Evolutionary conservation across 2,888 invertebrate species (phyloP).

Genomic region (Tinea trinotella): DNA sequence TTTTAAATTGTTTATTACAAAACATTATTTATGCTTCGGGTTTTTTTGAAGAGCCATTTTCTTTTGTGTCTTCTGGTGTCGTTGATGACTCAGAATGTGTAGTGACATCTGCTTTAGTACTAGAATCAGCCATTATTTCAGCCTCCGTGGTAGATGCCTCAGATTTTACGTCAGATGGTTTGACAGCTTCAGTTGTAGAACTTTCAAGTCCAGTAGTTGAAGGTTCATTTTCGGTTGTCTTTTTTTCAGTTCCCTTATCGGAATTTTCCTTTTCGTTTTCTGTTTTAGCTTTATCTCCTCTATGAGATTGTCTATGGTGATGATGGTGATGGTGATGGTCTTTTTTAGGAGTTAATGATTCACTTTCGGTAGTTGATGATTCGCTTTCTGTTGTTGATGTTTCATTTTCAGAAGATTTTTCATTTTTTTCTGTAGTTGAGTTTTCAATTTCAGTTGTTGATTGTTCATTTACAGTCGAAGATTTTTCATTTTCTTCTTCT

Average conservation of each 20-base stretch:
- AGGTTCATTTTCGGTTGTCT: slow-evolving; percentile 20
- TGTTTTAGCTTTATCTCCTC: neutral
- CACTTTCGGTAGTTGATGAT: neutral
- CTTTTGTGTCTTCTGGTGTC: neutral
- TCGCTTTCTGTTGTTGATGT: neutral
- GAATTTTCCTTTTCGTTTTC: neutral
- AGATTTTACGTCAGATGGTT: neutral
- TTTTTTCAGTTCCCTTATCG: neutral
- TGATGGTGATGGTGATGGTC: too few species aligned
- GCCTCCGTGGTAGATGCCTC: neutral
- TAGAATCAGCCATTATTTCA: neutral
- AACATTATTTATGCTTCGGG: neutral
- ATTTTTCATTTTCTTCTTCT: neutral
- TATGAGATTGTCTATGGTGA: neutral
- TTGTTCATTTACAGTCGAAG: neutral
- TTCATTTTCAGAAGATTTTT: slow-evolving; percentile 20
- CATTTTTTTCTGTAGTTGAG: slow-evolving; percentile 21
- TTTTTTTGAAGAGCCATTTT: neutral
- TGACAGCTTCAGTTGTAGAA: slow-evolving; percentile 17
- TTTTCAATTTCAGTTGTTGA: neutral
- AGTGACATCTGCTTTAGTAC: neutral
- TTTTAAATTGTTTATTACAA: neutral
- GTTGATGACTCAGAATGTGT: neutral
- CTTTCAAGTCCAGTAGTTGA: slow-evolving; percentile 20
- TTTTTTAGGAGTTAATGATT: slow-evolving; percentile 19